Percentiles rank a stretch among this genome's conserved stretches.
phyloP scores from a whole-genome alignment of 2,113 vertebrate genomes.

The Abramis brama region DNA sequence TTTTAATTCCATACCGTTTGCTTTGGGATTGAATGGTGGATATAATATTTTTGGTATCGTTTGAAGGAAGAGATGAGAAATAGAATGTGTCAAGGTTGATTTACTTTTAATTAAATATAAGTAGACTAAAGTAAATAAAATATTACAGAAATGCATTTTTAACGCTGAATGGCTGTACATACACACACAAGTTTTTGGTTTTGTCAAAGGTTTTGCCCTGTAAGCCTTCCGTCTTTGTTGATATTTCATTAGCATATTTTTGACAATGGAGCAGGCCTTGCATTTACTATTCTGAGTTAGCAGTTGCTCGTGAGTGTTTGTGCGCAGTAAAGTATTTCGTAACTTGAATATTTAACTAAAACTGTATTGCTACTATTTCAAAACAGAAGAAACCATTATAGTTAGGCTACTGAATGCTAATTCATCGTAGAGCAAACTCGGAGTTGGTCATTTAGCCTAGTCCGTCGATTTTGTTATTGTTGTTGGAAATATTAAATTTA shows the following conservation, averaged over 20 bases:
- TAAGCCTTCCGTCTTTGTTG: constrained; percentile 76
- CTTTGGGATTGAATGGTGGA: neutral
- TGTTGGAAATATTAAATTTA: neutral
- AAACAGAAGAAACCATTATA: constrained; percentile 63
- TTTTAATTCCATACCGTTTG: neutral
- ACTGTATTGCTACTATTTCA: neutral
- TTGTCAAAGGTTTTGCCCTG: neutral
- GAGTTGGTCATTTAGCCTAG: neutral
- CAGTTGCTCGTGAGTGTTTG: neutral
- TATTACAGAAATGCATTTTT: neutral
- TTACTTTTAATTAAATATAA: neutral
- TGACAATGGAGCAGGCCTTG: constrained; percentile 71
- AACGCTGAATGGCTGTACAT: neutral
- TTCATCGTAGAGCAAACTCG: constrained; percentile 62
- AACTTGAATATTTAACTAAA: neutral
- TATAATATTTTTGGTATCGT: neutral
- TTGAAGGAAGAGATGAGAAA: neutral
- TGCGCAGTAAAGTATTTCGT: neutral
- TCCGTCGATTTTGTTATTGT: neutral
- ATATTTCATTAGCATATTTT: constrained; percentile 85
- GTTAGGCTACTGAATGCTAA: constrained; percentile 51
- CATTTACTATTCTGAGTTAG: constrained; percentile 34
- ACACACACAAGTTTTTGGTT: neutral
- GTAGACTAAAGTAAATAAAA: neutral
- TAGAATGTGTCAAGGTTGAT: neutral